Base-by-base conservation (phyloP, 2,797 vertebrate species). In the Taeniopygia guttata region DNA sequence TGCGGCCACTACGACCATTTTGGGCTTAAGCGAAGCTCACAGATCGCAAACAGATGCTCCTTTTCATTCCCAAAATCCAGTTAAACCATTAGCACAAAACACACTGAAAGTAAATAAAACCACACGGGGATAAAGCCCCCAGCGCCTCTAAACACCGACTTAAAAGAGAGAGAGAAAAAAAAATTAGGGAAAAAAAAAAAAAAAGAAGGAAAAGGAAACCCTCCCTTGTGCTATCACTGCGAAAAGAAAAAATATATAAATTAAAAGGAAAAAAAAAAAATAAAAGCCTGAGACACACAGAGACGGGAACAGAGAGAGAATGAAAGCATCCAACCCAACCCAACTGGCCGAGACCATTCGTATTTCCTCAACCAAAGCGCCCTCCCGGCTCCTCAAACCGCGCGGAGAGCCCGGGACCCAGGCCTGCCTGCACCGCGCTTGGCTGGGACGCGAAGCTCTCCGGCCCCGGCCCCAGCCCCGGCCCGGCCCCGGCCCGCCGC, bases 1-100 rank as follows among this genome's bases (percentile, higher is more conserved):
- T 94, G 90, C 75, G 78, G 91, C 93, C 93, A 94, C 90, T 87
- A 96, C 88, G 90, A 96, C 95, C 90, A 90, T 96, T 55, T 90
- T 87, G 86, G 88, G 78, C 64, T 92, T 89, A 89, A 96, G 88
- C n/a, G 81, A 88, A 94, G 91, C 93, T 95, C 93, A 68, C 94
- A 96, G 95, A 96, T 95, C 59, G 60, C 89, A 55, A 92, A 91
- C 77, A 55, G 78, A 87, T 58, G 94, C 93, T 88, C 62, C 66
- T 86, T 92, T 91, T 87, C 84, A 95, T 92, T 76, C 69, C n/a
- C 63, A 93, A 96, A 92, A 79, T 82, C 85, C 94, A 46, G 90
- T 67, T 95, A 93, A 94, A 94, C 72, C 86, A 92, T 94, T 89
- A 86, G 87, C 81, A 84, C 79, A 74, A 93, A 95, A 91, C 84